These are phyloP conservation scores for Drosophila niveifrons DNA, from an alignment of 2,888 invertebrate genomes.

Conservation along the genomic window DNA sequence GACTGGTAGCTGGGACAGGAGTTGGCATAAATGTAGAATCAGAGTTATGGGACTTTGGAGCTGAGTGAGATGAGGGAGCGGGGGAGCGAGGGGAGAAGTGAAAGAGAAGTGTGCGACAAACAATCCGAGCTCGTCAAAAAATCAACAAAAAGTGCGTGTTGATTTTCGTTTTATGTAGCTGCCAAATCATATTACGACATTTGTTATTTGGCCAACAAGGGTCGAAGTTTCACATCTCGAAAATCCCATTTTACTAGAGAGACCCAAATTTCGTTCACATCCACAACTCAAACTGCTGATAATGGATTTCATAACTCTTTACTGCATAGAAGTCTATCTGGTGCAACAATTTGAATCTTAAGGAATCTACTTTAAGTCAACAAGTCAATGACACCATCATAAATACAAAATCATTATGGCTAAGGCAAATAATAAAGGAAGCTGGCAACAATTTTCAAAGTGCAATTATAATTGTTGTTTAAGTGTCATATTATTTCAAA, in stretches of 20 bases:
- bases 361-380: too few relatives aligned
- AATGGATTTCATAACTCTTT: too few relatives aligned
- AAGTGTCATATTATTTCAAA: too few relatives aligned
- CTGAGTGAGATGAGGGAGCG: not conserved
- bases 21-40: not conserved
- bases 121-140: slow-evolving; percentile 40
- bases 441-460: too few relatives aligned
- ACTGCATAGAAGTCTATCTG: too few relatives aligned
- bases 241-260: slow-evolving; percentile 61
- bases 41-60: not conserved
- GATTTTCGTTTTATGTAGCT: slow-evolving; percentile 61
- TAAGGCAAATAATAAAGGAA: too few relatives aligned
- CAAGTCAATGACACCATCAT: too few relatives aligned
- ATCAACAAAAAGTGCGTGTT: slow-evolving; percentile 50
- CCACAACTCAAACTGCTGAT: too few relatives aligned
- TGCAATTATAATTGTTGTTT: too few relatives aligned
- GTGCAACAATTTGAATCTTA: too few relatives aligned
- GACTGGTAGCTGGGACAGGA: not conserved
- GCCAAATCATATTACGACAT: slow-evolving; percentile 75
- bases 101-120: slow-evolving; percentile 6
- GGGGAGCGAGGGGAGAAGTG: not conserved
- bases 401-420: too few relatives aligned
- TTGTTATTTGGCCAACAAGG: slow-evolving; percentile 61
- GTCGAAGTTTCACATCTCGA: slow-evolving; percentile 10
- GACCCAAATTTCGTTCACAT: slow-evolving; percentile 4